Base-by-base conservation (phyloP, 2,888 invertebrate genomes). In the Brenthis daphne region DNA sequence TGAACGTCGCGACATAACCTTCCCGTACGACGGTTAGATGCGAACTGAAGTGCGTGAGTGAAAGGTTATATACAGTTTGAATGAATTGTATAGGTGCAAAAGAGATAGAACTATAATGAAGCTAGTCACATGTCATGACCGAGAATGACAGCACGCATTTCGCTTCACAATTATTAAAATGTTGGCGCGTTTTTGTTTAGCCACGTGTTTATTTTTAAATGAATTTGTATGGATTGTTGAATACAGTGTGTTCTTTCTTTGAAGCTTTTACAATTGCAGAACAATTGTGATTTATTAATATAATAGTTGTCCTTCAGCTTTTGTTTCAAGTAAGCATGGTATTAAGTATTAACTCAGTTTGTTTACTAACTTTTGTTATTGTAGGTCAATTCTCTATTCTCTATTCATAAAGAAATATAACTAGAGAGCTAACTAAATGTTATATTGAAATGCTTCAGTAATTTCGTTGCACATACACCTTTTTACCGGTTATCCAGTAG, bases 91-190 rank as follows among this genome's bases (percentile, higher is more conserved):
- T 72, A 69, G 55, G 86, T 74, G 75, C 24, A 83, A 89, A 68
- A 77, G 82, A 79, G 89, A 89, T 56, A 70, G 74, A 73, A 79
- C 70, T 75, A 76, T 79, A 79, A 80, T 84, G 85, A 88, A 89
- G 88, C 86, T 88, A 84, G 87, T 83, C 80, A 82, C 78, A 75
- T 77, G 74, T 79, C 78, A 77, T 84, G 85, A 83, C 84, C 84
- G 85, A 83, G 84, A 88, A 85, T 90, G 90, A 90, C 89, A 90
- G 89, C 84, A 85, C 84, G 87, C 85, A 85, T 87, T 86, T 81
- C 80, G 80, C 81, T 86, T 33, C n/a, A 85, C 83, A 83, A 89
- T 85, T 81, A 87, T 88, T 90, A 87, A 87, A 87, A 85, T 83
- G 80, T 88, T 89, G 83, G 81, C 89, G 89, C 85, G 85, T 87